Evolutionary conservation across 2,888 invertebrate species (phyloP).

Genomic region (Leistus spinibarbis): DNA sequence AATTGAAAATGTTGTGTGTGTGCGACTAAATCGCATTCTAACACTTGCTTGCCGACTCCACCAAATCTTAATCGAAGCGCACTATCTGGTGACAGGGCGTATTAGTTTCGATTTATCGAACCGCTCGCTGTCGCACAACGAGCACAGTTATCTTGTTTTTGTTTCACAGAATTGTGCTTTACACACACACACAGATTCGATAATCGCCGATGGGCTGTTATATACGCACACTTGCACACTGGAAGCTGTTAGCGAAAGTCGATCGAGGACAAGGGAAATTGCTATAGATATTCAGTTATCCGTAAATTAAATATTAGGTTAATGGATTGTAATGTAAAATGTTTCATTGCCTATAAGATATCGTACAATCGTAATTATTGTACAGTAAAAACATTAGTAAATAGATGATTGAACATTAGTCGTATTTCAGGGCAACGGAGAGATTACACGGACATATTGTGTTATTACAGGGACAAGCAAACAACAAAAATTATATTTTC

Average conservation of each 20-base stretch:
- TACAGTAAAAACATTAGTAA: no score
- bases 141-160: neutral
- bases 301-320: no score
- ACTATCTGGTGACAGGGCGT: neutral
- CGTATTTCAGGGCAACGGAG: no score
- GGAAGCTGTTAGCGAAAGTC: neutral
- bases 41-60: neutral
- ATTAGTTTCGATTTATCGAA: neutral
- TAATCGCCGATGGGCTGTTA: neutral
- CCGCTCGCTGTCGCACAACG: neutral
- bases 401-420: no score
- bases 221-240: neutral
- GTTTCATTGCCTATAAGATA: no score
- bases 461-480: no score
- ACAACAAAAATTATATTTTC: no score
- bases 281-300: no score
- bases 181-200: neutral
- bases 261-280: no score
- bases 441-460: no score
- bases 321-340: no score
- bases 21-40: neutral
- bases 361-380: no score
- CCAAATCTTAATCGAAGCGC: neutral
- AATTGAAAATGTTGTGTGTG: neutral
- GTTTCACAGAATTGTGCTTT: neutral